Evolutionary conservation across 1,140 invertebrate genomes (phyloP).

Genomic region (Spodoptera litura): DNA sequence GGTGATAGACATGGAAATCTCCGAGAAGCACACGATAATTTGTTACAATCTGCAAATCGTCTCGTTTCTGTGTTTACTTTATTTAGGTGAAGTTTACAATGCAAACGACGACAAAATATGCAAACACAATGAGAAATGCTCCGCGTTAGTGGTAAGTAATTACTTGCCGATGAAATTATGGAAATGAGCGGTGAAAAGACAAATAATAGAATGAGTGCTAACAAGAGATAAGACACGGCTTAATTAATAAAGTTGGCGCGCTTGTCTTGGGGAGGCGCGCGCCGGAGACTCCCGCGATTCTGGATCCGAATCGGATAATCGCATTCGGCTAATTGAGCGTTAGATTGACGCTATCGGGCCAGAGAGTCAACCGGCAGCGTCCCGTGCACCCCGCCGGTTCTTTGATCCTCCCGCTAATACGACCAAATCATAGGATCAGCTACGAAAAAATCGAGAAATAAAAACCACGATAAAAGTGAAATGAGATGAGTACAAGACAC

Average conservation of each 20-base stretch:
- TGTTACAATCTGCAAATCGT: slow-evolving; percentile 33
- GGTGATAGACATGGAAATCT: background rate
- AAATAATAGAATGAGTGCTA: slow-evolving; percentile 86
- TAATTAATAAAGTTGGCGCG: slow-evolving; percentile 86
- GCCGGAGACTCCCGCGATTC: slow-evolving; percentile 71
- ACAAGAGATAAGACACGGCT: slow-evolving; percentile 86
- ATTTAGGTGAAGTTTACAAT: slow-evolving; percentile 65
- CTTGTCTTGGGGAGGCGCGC: slow-evolving; percentile 74
- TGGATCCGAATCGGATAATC: slow-evolving; percentile 83
- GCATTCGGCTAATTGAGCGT: slow-evolving; percentile 84
- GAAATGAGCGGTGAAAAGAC: slow-evolving; percentile 85
- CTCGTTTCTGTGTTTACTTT: slow-evolving; percentile 50
- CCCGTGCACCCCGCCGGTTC: slow-evolving; percentile 44
- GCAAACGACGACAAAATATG: slow-evolving; percentile 76
- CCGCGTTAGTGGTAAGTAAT: slow-evolving; percentile 80
- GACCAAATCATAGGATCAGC: slow-evolving; percentile 62
- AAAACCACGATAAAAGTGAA: slow-evolving; percentile 50
- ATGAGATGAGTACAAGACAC: slow-evolving; percentile 64
- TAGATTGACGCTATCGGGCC: slow-evolving; percentile 84
- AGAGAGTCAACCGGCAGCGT: slow-evolving; percentile 56
- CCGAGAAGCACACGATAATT: slow-evolving; percentile 29
- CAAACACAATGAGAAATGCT: slow-evolving; percentile 77
- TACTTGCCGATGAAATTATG: slow-evolving; percentile 84
- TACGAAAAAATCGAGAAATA: slow-evolving; percentile 38
- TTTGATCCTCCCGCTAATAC: slow-evolving; percentile 67